A percentile compares a stretch with the other conserved stretches of the same genome.
Conservation (phyloP, 2,888 invertebrate species). For the Pseudococcus jackbeardsleyi region DNA sequence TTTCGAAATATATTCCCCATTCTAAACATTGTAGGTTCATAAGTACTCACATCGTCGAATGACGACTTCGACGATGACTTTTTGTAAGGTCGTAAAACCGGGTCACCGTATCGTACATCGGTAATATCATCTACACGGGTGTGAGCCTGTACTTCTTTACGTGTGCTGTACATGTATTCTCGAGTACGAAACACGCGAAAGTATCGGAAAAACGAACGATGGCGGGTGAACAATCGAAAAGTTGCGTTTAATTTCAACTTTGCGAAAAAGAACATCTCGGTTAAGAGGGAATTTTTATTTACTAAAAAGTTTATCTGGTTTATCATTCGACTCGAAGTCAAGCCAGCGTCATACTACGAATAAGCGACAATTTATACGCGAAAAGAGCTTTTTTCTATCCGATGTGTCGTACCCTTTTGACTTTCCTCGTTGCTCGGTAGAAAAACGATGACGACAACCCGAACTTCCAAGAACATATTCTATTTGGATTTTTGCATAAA, state of each 20-base stretch:
- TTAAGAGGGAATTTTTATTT: neutral
- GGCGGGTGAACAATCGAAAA: conserved; percentile 15
- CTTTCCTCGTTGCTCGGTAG: neutral
- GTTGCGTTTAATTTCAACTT: conserved; percentile 46
- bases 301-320: conserved; percentile 41
- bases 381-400: neutral
- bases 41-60: no score
- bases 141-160: no score
- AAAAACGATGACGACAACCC: neutral
- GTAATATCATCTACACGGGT: neutral
- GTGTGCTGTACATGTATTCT: no score
- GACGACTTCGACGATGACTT: neutral
- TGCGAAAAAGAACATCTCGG: neutral
- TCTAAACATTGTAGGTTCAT: no score
- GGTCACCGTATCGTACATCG: neutral
- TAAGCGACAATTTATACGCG: conserved; percentile 45
- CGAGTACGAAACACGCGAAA: neutral
- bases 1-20: no score
- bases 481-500: conserved; percentile 45
- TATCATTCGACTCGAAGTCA: neutral
- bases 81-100: neutral
- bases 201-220: neutral
- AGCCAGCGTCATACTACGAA: neutral
- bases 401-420: neutral
- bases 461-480: neutral